Evolutionary conservation across 2,888 invertebrate species (phyloP), one percentile per base, ranked within the genome.

Genomic region (Tridacna gigas): DNA sequence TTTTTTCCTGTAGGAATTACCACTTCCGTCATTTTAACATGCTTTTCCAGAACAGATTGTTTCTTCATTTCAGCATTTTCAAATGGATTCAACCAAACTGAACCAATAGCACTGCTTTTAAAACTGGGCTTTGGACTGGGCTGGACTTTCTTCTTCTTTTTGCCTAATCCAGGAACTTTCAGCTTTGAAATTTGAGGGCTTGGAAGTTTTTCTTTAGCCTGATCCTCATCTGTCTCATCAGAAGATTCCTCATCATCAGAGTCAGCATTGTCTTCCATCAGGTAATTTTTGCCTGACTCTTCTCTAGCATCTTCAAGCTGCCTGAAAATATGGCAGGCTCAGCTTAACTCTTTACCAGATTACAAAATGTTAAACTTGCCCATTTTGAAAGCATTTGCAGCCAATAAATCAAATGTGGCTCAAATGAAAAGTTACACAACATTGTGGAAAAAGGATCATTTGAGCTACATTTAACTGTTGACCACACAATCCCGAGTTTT

Each of bases 1-100:
- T 97, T 97, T 0, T 97, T 96, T 91, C 96, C 96, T n/a, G 96
- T 96, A 0, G 85, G 79, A 13, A 86, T 81, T 47, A 90, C 86
- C 18, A 82, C 89, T 77, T 91, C 93, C 91, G 97, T 98, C 97
- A 98, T 97, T 96, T 98, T 98, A 0, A 98, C 98, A 94, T 98
- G 98, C 92, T 97, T 97, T 92, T 98, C 98, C 67, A 98, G 95
- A 80, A 98, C 97, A 20, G 97, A 97, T 82, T 97, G 97, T 94
- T 98, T 97, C 2, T 97, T 97, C 93, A 97, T 96, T 94, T 98
- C 98, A 0, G 97, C 98, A 94, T 97, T 97, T 37, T 96, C 96
- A 94, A 97, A 98, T 13, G 97, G 98, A 95, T 98, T 98, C 56
- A 96, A 96, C 94, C 98, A 98, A 5, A 98, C 98, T 18, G 97